Evolutionary conservation across 2,888 invertebrate species (phyloP), one percentile per base, ranked within the genome.

Genomic region (Conchocele bisecta): DNA sequence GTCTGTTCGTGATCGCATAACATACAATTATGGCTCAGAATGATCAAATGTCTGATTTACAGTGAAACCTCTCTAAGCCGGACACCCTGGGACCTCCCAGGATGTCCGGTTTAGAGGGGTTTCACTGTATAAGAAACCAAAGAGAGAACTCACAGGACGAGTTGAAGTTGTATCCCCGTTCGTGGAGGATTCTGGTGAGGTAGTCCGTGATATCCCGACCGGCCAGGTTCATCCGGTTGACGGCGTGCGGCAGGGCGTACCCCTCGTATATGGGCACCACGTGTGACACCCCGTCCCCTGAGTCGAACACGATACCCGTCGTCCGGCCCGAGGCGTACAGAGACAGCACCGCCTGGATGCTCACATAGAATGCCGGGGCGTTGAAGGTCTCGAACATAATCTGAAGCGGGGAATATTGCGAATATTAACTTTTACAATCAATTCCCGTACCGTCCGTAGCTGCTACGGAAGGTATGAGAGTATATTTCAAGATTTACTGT

Each of bases 191-290:
- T 66, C 82, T 78, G 60, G 64, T 75, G 26, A 86, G 66, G 64
- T 87, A 83, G 5, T 46, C 56, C 3, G 85, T 83, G 35, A 85
- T 64, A 64, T 85, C 83, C 50, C 83, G 57, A 3, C 85, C 85
- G n/a, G 83, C 83, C 35, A 82, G 73, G 50, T 84, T 74, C 13
- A 82, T 44, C 22, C 83, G 51, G 35, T 79, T 63, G 24, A 83
- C 76, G 17, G 87, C 86, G 61, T 86, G 85, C 3, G 84, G 83
- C 7, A 86, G 63, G 28, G 85, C 81, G 60, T 87, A 86, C 4
- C 86, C 81, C 93, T 97, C 97, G 92, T 97, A 97, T 93, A 97
- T 97, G 92, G 97, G 97, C 71, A 97, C 96, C 56, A 96, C 96
- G 94, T 97, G 84, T 2, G 79, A 75, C 3, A 82, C 84, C 50